These are phyloP conservation scores for Coecobrya sp. DNA, from an alignment of 2,888 invertebrate genomes.

Conservation along the genomic window DNA sequence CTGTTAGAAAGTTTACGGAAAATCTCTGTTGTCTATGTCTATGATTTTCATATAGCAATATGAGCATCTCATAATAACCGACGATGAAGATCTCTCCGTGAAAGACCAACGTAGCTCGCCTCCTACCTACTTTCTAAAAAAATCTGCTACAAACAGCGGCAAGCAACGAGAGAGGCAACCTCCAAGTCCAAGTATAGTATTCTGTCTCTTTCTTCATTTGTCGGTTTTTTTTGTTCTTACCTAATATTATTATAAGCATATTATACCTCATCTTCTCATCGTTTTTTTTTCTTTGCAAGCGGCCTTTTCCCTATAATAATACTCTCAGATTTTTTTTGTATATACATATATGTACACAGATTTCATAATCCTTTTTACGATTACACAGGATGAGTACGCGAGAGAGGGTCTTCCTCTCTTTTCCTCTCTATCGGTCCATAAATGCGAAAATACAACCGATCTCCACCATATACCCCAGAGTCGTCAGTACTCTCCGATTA, in stretches of 20 bases:
- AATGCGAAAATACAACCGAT: neutral
- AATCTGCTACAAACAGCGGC: neutral
- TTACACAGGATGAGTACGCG: neutral
- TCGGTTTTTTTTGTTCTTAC: slow-evolving; percentile 17
- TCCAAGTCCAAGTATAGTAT: slow-evolving; percentile 29
- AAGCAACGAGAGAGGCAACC: neutral
- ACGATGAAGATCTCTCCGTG: slow-evolving; percentile 8
- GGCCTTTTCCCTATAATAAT: neutral
- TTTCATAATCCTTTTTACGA: neutral
- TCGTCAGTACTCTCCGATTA: too few species aligned
- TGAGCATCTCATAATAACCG: neutral
- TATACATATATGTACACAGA: neutral
- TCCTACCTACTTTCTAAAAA: slow-evolving; percentile 26
- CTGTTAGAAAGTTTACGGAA: neutral
- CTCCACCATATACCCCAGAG: neutral
- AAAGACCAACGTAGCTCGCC: slow-evolving; percentile 35
- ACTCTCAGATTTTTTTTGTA: neutral
- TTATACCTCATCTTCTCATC: neutral
- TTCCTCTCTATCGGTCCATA: neutral
- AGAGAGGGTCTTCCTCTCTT: neutral
- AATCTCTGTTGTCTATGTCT: neutral
- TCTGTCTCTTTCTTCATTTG: neutral
- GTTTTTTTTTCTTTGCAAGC: neutral
- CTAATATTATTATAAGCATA: neutral
- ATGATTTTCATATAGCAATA: neutral